Percentiles rank a stretch among this genome's conserved stretches.
Evolutionary conservation across 2,888 invertebrate species (phyloP).

Genomic region (Dioctria linearis): DNA sequence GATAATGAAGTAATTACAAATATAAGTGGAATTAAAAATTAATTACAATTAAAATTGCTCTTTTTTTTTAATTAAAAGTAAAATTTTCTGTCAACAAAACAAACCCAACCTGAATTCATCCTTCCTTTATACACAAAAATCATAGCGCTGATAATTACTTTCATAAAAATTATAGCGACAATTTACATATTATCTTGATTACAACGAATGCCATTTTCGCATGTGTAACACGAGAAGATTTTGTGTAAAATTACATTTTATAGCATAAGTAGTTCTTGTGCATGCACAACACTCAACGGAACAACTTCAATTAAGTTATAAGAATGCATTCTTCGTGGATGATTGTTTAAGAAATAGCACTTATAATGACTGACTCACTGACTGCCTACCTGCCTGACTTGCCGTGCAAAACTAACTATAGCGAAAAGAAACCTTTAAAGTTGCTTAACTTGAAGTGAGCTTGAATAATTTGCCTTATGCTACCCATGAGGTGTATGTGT

Average conservation of each 20-base stretch:
- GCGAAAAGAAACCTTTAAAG: background rate
- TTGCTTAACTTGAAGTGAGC: conserved; percentile 7
- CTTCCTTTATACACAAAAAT: background rate
- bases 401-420: background rate
- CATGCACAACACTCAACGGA: background rate
- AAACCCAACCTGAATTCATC: background rate
- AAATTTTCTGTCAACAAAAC: background rate
- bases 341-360: background rate
- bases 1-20: too few species aligned
- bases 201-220: background rate
- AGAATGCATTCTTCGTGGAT: background rate
- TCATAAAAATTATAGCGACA: background rate
- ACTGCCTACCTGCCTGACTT: background rate
- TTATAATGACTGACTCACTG: background rate
- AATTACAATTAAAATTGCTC: too few species aligned
- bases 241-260: conserved; percentile 9
- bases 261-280: background rate
- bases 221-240: background rate
- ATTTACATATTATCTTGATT: background rate
- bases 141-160: background rate
- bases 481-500: background rate
- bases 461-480: background rate
- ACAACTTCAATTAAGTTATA: background rate
- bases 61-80: background rate
- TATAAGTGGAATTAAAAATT: too few species aligned